A percentile compares a stretch with the other conserved stretches of the same genome.
Evolutionary conservation across 2,888 invertebrate species (phyloP).

Genomic region (Eilema depressum): DNA sequence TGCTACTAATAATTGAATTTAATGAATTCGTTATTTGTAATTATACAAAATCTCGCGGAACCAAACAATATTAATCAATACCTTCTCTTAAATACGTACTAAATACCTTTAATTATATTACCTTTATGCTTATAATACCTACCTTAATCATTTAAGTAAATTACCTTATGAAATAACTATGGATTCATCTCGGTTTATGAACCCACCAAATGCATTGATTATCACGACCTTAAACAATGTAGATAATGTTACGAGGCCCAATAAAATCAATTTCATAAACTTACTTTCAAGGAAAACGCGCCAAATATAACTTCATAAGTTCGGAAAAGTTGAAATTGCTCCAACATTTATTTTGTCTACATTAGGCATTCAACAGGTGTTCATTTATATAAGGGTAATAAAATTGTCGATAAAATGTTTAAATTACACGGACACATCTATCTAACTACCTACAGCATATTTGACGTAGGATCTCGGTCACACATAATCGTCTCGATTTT

Average conservation of each 20-base stretch:
- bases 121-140: too few relatives aligned
- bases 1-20: too few relatives aligned
- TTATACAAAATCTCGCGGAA: too few relatives aligned
- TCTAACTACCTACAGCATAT: conserved; percentile 25
- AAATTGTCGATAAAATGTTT: neutral
- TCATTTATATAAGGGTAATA: neutral
- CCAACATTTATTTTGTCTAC: neutral
- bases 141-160: neutral
- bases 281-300: neutral
- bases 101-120: too few relatives aligned
- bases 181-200: neutral
- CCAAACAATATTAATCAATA: too few relatives aligned
- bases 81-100: too few relatives aligned
- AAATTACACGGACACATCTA: neutral
- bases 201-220: too few relatives aligned
- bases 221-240: too few relatives aligned
- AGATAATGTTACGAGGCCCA: too few relatives aligned
- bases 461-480: conserved; percentile 45
- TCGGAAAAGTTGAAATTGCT: neutral
- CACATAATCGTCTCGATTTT: conserved; percentile 45
- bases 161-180: neutral
- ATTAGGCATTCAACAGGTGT: neutral
- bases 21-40: too few relatives aligned
- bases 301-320: neutral
- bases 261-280: neutral